These are phyloP conservation scores for Cetoscarus ocellatus DNA, from an alignment of 2,797 vertebrate genomes.

Conservation along the genomic window DNA sequence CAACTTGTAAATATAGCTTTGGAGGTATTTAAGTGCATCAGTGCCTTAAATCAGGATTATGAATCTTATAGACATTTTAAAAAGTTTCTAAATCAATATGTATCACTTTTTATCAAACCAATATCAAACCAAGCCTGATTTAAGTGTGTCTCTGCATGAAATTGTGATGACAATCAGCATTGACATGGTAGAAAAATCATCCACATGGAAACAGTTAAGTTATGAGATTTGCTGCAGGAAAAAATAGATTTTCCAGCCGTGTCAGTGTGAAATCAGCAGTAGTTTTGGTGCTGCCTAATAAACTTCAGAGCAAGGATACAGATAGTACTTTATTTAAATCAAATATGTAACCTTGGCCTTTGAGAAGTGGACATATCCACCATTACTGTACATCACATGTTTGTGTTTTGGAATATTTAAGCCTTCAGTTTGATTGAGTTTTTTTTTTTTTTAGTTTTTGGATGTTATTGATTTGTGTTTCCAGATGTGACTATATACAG, in stretches of 20 bases:
- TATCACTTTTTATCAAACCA: neutral
- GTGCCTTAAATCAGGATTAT: slow-evolving; percentile 31
- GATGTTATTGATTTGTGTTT: too few species aligned
- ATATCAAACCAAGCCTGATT: neutral
- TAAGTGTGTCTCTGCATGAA: neutral
- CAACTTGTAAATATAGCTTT: slow-evolving; percentile 9
- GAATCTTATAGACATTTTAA: slow-evolving; percentile 4
- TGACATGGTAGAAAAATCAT: neutral
- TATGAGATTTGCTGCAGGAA: neutral
- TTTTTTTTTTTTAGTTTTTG: too few species aligned
- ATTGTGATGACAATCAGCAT: slow-evolving; percentile 7
- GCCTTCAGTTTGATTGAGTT: too few species aligned
- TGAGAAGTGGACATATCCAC: neutral
- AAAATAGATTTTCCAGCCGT: neutral
- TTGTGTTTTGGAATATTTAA: too few species aligned
- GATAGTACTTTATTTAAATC: neutral
- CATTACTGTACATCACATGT: too few species aligned
- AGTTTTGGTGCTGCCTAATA: neutral
- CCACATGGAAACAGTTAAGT: neutral
- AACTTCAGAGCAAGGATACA: neutral
- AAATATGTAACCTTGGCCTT: neutral
- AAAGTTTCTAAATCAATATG: neutral
- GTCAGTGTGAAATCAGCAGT: neutral
- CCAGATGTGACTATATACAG: too few species aligned
- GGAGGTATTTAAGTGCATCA: slow-evolving; percentile 18